Evolutionary conservation across 2,113 vertebrate species (phyloP), one percentile per base, ranked within the genome.

Genomic region (Castor canadensis): DNA sequence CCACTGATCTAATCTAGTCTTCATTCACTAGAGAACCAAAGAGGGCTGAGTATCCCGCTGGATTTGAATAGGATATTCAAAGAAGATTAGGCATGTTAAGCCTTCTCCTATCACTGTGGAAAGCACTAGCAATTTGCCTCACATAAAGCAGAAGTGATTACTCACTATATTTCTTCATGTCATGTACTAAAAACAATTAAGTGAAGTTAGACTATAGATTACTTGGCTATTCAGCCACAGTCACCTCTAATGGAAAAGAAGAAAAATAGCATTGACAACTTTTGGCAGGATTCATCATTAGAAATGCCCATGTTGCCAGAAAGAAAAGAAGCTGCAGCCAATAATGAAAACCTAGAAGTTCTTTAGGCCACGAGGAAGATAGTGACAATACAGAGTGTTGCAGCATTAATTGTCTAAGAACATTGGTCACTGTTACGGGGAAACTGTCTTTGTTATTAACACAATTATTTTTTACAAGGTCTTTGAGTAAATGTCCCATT

Each of bases 231-330:
- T 97, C 96, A 91, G 67, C 81, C 76, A 62, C n/a, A 69, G 83
- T 95, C 83, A 89, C 81, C 32, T 95, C 89, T 92, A 98, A 91
- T 90, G 83, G 84, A 93, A 91, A 83, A 95, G 94, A 92, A 95
- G 92, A 96, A 94, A 98, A 96, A 95, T 94, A 95, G 67, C 94
- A 93, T 87, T 76, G 87, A 95, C 87, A 97, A 94, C 64, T 95
- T 97, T 97, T 97, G 97, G 89, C 95, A 95, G 90, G 49, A 96
- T 49, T 97, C 94, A 86, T 90, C 95, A 96, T 90, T 96, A 82
- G 92, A 93, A 97, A 95, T 95, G 58, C n/a, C 96, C 92, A 58
- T 60, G 90, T 89, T 95, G 60, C 76, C 93, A 93, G 93, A 56
- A 95, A 92, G 82, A 95, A 95, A 69, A 89, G 38, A 87, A 85